phyloP scores from a whole-genome alignment of 2,113 vertebrate species.

The Lontra canadensis region DNA sequence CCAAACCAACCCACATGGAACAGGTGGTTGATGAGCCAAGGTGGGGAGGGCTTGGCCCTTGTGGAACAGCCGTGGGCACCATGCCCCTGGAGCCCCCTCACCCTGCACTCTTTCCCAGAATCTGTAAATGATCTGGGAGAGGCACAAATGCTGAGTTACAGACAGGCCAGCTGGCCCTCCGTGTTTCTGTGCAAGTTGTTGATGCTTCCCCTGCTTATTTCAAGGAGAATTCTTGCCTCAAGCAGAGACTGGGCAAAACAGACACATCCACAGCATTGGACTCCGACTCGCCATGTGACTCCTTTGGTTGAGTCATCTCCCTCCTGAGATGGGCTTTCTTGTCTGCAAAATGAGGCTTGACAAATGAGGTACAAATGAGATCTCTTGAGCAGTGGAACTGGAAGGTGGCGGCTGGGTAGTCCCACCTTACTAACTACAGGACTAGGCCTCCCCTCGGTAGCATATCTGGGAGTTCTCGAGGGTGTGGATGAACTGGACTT shows the following conservation, averaged over 20 bases:
- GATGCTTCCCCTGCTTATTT: not conserved
- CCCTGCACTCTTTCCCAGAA: not conserved
- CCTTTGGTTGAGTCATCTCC: not conserved
- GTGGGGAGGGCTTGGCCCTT: not conserved
- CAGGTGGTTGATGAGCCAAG: not conserved
- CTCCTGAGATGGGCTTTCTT: constrained; percentile 7
- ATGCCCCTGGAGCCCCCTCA: not conserved
- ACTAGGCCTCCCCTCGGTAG: not conserved
- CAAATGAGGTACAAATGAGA: constrained; percentile 17
- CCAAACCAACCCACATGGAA: not conserved
- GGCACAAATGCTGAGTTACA: not conserved
- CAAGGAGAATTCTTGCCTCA: not conserved
- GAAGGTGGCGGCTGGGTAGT: not conserved
- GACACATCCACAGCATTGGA: not conserved
- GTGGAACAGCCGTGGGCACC: not conserved
- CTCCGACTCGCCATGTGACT: not conserved
- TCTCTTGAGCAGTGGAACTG: not conserved
- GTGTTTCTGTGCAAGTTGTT: not conserved
- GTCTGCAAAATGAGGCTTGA: not conserved
- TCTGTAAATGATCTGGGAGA: not conserved
- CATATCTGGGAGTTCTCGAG: not conserved
- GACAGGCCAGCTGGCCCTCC: not conserved
- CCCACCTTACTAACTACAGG: not conserved
- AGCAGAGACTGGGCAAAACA: not conserved
- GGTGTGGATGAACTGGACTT: not conserved